A percentile compares a stretch with the other conserved stretches of the same genome.
These are phyloP conservation scores for Stylophora pistillata DNA, from an alignment of 64 coral and sea anemone genomes.

Conservation along the genomic window DNA sequence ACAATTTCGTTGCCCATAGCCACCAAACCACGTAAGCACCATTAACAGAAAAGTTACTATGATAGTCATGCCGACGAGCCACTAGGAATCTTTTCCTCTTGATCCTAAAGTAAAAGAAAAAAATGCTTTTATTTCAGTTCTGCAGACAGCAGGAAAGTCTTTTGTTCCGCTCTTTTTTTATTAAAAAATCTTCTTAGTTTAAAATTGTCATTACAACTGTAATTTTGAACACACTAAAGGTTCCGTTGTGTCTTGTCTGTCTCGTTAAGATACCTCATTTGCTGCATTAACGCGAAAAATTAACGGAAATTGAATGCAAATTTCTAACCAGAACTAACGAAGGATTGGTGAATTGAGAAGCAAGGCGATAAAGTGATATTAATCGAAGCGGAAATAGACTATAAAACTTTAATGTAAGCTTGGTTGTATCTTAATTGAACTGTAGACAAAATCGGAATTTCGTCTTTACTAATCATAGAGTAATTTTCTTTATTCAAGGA, in stretches of 20 bases:
- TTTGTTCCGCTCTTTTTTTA: too few species aligned
- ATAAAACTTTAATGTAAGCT: too few species aligned
- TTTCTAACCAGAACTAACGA: too few species aligned
- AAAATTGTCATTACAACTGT: too few species aligned
- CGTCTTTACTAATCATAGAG: too few species aligned
- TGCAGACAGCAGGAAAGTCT: too few species aligned
- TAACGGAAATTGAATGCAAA: neutral
- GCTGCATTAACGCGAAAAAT: neutral
- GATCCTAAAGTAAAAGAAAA: neutral
- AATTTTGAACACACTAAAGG: neutral
- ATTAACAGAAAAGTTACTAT: neutral
- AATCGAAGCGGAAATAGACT: neutral
- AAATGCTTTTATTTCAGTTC: too few species aligned
- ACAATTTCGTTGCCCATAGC: neutral
- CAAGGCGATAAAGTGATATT: neutral
- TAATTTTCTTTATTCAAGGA: too few species aligned
- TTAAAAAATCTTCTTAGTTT: too few species aligned
- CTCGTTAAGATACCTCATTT: neutral
- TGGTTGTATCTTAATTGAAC: too few species aligned
- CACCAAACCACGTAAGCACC: neutral
- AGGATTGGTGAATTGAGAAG: neutral
- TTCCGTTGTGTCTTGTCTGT: neutral
- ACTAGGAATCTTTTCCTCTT: neutral
- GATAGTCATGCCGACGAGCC: neutral
- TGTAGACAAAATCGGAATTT: too few species aligned